Evolutionary conservation across 2,797 vertebrate species (phyloP).

Genomic region (Melanotaenia parkinsoni): DNA sequence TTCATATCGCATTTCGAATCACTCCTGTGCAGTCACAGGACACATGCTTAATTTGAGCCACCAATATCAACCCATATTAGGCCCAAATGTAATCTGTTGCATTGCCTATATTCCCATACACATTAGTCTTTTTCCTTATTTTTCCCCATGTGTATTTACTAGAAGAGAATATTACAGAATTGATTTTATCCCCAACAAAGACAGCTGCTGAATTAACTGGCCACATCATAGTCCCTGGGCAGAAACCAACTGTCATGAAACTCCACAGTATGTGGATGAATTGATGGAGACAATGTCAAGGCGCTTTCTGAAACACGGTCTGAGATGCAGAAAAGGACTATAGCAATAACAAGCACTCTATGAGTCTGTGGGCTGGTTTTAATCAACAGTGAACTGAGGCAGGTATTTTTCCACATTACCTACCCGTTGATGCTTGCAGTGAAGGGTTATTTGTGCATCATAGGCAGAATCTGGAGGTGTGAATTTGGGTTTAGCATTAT

Average conservation of each 20-base stretch:
- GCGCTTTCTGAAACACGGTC: conserved; percentile 47
- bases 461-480: conserved; percentile 37
- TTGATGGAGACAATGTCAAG: conserved; percentile 30
- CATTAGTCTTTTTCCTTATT: conserved; percentile 44
- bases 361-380: conserved; percentile 52
- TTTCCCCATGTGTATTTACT: conserved; percentile 61
- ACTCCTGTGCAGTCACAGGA: conserved; percentile 68
- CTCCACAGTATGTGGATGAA: conserved; percentile 22
- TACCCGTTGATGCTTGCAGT: conserved; percentile 31
- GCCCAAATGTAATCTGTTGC: conserved; percentile 40
- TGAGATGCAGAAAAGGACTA: conserved; percentile 59
- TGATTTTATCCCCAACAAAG: conserved; percentile 68
- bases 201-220: conserved; percentile 51
- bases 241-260: conserved; percentile 6
- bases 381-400: conserved; percentile 41
- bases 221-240: conserved; percentile 32
- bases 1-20: conserved; percentile 52
- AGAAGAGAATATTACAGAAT: conserved; percentile 41
- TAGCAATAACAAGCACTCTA: conserved; percentile 76
- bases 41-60: conserved; percentile 78
- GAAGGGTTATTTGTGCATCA: conserved; percentile 36
- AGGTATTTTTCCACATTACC: conserved; percentile 16
- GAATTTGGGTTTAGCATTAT: conserved; percentile 52
- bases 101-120: conserved; percentile 38
- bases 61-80: conserved; percentile 53